These are phyloP conservation scores for Lithobates pipiens DNA, from an alignment of 2,797 vertebrate species.

Conservation along the genomic window DNA sequence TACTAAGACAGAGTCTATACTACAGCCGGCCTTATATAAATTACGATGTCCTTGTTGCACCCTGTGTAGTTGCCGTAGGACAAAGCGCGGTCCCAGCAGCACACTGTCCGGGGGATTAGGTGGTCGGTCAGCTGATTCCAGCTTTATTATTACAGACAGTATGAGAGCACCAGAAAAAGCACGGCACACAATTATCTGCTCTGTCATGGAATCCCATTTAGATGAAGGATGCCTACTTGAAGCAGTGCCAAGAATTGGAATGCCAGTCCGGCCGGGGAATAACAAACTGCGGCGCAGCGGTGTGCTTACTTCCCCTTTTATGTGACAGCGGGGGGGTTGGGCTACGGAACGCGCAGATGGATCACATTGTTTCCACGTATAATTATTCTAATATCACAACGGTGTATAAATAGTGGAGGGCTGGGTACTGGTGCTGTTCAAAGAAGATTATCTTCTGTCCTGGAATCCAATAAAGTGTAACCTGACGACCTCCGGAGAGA, in stretches of 20 bases:
- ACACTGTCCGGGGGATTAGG: background rate
- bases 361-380: conserved; percentile 13
- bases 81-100: too few species aligned
- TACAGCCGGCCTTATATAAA: too few species aligned
- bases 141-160: conserved; percentile 16
- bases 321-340: background rate
- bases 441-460: background rate
- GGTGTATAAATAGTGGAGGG: background rate
- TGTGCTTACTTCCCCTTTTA: background rate
- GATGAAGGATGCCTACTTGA: conserved; percentile 1
- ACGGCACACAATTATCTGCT: background rate
- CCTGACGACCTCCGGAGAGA: too few species aligned
- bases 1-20: too few species aligned
- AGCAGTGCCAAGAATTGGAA: background rate
- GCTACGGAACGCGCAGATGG: background rate
- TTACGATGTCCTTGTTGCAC: too few species aligned
- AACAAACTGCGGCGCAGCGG: background rate
- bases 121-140: background rate
- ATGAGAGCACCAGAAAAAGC: conserved; percentile 7
- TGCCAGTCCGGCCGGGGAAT: background rate
- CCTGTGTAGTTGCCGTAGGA: too few species aligned
- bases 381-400: background rate
- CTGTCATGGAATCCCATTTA: background rate
- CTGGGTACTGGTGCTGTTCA: background rate
- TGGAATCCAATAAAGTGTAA: background rate